These are phyloP conservation scores for Lepeophtheirus salmonis DNA, from an alignment of 1,140 invertebrate species.

Conservation along the genomic window DNA sequence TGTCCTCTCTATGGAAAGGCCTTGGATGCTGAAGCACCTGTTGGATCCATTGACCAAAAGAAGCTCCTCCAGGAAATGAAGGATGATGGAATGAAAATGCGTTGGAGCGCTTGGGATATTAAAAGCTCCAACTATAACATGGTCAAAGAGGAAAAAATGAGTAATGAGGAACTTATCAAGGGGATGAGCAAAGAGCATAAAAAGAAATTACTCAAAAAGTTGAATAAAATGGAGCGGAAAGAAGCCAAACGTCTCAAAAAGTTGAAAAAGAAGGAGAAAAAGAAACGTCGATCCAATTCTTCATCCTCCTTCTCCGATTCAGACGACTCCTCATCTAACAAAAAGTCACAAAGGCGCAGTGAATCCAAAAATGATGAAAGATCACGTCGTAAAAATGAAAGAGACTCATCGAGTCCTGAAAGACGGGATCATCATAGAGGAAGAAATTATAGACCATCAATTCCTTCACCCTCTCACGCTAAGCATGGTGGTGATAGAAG, in stretches of 20 bases:
- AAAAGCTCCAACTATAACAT: slow-evolving; percentile 40
- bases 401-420: not conserved
- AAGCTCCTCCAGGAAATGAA: slow-evolving; percentile 38
- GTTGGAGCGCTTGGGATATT: slow-evolving; percentile 77
- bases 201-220: slow-evolving; percentile 64
- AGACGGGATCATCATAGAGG: not conserved
- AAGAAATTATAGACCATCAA: no score
- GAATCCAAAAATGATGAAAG: no score
- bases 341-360: not conserved
- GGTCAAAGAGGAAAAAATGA: slow-evolving; percentile 2
- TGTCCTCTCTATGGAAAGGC: slow-evolving; percentile 75
- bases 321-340: no score
- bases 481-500: no score
- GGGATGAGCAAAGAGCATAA: slow-evolving; percentile 69
- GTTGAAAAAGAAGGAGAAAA: slow-evolving; percentile 31
- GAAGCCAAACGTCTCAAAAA: slow-evolving; percentile 33
- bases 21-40: slow-evolving; percentile 36
- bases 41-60: slow-evolving; percentile 33
- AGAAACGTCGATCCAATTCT: no score
- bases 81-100: slow-evolving; percentile 70
- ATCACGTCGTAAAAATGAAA: no score
- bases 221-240: slow-evolving; percentile 39
- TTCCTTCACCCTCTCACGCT: no score
- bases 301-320: no score
- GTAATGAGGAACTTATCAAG: slow-evolving; percentile 41